Conservation (phyloP, 2,113 vertebrate genomes). For the Perccottus glenii region DNA sequence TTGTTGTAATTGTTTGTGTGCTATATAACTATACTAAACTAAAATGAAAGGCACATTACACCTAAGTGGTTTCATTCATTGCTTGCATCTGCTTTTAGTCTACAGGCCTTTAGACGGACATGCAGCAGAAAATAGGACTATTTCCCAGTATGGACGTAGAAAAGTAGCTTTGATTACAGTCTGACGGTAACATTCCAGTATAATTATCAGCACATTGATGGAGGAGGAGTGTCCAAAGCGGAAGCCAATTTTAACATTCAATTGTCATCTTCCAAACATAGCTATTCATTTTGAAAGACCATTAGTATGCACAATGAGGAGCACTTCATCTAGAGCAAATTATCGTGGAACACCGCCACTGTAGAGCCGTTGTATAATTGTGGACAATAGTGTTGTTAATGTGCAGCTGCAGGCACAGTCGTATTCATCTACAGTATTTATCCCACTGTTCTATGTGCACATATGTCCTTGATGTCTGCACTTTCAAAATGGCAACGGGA, state of each 20-base stretch:
- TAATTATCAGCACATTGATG: constrained; percentile 41
- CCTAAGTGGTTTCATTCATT: too few species aligned
- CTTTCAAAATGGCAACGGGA: constrained; percentile 25
- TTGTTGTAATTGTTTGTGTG: background rate
- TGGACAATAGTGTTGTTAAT: constrained; percentile 31
- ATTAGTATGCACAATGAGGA: constrained; percentile 68
- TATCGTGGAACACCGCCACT: constrained; percentile 55
- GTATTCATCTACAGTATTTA: background rate
- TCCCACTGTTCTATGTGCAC: background rate
- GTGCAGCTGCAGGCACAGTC: constrained; percentile 15
- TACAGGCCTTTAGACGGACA: background rate
- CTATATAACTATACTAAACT: too few species aligned
- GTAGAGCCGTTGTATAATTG: constrained; percentile 43
- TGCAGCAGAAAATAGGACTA: background rate
- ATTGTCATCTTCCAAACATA: constrained; percentile 53
- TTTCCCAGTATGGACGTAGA: background rate
- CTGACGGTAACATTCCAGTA: constrained; percentile 35
- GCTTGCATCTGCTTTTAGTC: background rate
- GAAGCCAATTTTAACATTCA: constrained; percentile 53
- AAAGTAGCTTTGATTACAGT: constrained; percentile 53
- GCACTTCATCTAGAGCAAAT: constrained; percentile 69
- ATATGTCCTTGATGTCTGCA: constrained; percentile 6
- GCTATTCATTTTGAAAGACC: constrained; percentile 53
- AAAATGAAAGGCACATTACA: too few species aligned
- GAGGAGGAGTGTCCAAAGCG: constrained; percentile 35